Percentiles rank a stretch among this genome's conserved stretches.
phyloP scores from a whole-genome alignment of 2,113 vertebrate species.

The Pontoporia blainvillei region DNA sequence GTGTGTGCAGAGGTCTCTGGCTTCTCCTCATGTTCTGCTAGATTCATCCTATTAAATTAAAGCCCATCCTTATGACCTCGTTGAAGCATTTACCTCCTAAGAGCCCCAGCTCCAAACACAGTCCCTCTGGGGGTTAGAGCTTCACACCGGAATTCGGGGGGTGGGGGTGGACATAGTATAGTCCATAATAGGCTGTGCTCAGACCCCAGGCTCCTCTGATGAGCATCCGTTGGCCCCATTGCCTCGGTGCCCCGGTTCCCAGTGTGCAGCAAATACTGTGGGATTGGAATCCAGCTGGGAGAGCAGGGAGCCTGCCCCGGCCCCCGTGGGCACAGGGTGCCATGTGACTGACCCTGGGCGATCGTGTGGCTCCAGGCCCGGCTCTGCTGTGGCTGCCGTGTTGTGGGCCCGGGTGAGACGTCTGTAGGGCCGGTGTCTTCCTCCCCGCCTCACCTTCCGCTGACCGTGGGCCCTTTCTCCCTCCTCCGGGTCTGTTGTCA shows the following conservation, averaged over 20 bases:
- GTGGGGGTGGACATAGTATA: not conserved
- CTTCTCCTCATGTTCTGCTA: not conserved
- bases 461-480: not conserved
- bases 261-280: accelerated
- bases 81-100: not conserved
- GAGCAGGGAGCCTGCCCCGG: accelerated
- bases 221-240: not conserved
- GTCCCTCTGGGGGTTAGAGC: not conserved
- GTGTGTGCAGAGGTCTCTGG: not conserved
- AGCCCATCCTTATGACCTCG: not conserved
- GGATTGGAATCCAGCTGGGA: not conserved
- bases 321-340: not conserved
- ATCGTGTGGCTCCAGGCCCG: not conserved
- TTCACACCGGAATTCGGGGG: not conserved
- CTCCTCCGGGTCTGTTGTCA: accelerated
- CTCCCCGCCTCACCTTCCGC: not conserved
- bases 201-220: not conserved
- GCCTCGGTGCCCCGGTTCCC: accelerated
- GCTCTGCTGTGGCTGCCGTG: not conserved
- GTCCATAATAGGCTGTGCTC: too few relatives aligned
- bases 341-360: accelerated
- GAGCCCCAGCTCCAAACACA: not conserved
- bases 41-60: not conserved
- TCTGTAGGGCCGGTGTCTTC: accelerated
- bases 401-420: accelerated